Evolutionary conservation across 2,113 vertebrate genomes (phyloP), one percentile per base, ranked within the genome.

Genomic region (Maccullochella peelii): DNA sequence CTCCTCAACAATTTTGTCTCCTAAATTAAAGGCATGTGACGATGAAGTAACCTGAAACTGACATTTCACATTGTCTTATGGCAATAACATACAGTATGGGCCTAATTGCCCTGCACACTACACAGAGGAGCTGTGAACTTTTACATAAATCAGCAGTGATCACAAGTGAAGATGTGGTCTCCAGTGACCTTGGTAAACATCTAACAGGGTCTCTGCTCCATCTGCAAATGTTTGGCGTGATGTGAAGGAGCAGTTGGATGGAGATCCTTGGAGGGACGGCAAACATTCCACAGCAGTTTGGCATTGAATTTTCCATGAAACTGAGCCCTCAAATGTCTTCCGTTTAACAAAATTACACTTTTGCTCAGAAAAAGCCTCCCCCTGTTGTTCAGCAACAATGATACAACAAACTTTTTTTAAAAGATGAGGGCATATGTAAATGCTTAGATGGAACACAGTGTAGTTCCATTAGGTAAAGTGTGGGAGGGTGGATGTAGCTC

Each of bases 241-340:
- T 70, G 73, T 73, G 84, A 87, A 85, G 69, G 54, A 92, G 88
- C 82, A 75, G 80, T 66, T 73, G 85, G 86, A 90, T 80, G 86
- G 25, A 77, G 85, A 81, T 82, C 83, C 90, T 92, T 90, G 90
- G 87, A 92, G 80, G 69, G 70, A 80, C 87, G 84, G 91, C 89
- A 87, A 89, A 92, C 94, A 93, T 94, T 93, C 87, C 91, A 82
- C 86, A 88, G 78, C 73, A 86, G 86, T 93, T 88, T 94, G 92
- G 89, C 95, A 91, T 89, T 84, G 84, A 88, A 82, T 91, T 95
- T 94, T 93, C 86, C 93, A 89, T 79, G 72, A 92, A 95, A 94
- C 89, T 54, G 75, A 93, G 78, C 85, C 58, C 79, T 77, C 74
- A 90, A 91, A 94, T 93, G 91, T 94, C 93, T 95, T 91, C 90